phyloP scores from a whole-genome alignment of 2,888 invertebrate species.

The Troides helena region DNA sequence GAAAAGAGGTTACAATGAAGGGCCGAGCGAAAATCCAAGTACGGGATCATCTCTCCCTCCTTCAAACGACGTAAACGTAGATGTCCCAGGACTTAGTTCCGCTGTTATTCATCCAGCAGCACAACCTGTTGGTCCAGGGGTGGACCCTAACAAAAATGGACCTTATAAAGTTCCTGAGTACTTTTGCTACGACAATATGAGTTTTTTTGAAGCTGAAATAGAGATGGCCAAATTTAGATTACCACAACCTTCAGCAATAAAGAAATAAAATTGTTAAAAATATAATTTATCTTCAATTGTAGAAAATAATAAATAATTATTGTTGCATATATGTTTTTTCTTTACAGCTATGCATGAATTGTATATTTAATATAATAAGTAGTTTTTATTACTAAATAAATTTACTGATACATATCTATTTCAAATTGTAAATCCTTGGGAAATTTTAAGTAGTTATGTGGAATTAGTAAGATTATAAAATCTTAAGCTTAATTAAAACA shows the following conservation, averaged over 20 bases:
- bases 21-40: slow-evolving; percentile 40
- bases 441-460: too few relatives aligned
- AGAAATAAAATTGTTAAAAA: slow-evolving; percentile 44
- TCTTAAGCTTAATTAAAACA: too few relatives aligned
- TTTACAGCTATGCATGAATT: neutral
- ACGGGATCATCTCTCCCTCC: slow-evolving; percentile 40
- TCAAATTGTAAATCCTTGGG: too few relatives aligned
- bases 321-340: slow-evolving; percentile 6
- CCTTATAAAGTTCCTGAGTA: slow-evolving; percentile 94
- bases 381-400: neutral
- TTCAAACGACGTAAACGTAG: slow-evolving; percentile 42
- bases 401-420: too few relatives aligned
- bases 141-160: slow-evolving; percentile 82
- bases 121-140: slow-evolving; percentile 85
- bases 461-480: too few relatives aligned
- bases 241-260: slow-evolving; percentile 86
- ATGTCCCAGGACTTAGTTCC: slow-evolving; percentile 84
- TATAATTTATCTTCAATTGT: slow-evolving; percentile 13
- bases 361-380: neutral
- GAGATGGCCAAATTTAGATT: slow-evolving; percentile 90
- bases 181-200: slow-evolving; percentile 87
- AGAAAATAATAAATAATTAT: slow-evolving; percentile 22
- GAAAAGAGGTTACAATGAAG: slow-evolving; percentile 48
- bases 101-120: slow-evolving; percentile 77
- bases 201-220: slow-evolving; percentile 91